Base-by-base conservation (phyloP, 2,113 vertebrate species). In the Melospiza georgiana region DNA sequence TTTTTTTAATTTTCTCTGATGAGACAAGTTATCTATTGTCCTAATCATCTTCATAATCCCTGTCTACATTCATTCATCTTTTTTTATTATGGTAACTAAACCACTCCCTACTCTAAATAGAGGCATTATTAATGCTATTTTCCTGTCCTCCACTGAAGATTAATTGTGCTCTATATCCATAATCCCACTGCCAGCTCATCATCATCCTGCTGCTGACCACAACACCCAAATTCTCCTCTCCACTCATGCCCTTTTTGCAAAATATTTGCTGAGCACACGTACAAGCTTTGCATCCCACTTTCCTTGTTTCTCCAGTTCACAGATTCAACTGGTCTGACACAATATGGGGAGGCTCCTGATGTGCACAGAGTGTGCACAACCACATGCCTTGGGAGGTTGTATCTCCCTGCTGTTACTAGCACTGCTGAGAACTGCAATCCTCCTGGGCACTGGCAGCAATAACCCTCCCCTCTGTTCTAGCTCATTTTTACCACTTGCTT, bases 1-100 rank as follows among this genome's bases (percentile, higher is more conserved):
- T 5, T 0, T 3, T 3, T 54, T 96, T 87, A 77, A 96, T 96
- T 96, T 93, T 94, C 91, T 92, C 72, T 92, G 94, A 97, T 94
- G 89, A 96, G 89, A 93, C 83, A 87, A 93, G 95, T 94, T 97
- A 96, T 94, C 95, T 96, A 84, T 91, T 97, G 96, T 95, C 86
- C 93, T 92, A 94, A 96, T 96, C 94, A 93, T 92, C 93, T 89
- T 89, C 96, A 94, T 93, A 96, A 96, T 92, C 96, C 95, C 68
- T 75, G 94, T 86, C 95, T 81, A 77, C 77, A 89, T 72, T 81
- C 89, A 95, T 94, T 91, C 76, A 89, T 96, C 94, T 96, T 94
- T 95, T 95, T 94, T 93, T 92, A 97, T 94, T 95, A 93, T 44
- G 69, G 89, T 78, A 96, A 89, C 96, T 81, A 95, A 95, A 97